Conservation (phyloP, 2,797 vertebrate genomes). For the Syndactyla subalaris region DNA sequence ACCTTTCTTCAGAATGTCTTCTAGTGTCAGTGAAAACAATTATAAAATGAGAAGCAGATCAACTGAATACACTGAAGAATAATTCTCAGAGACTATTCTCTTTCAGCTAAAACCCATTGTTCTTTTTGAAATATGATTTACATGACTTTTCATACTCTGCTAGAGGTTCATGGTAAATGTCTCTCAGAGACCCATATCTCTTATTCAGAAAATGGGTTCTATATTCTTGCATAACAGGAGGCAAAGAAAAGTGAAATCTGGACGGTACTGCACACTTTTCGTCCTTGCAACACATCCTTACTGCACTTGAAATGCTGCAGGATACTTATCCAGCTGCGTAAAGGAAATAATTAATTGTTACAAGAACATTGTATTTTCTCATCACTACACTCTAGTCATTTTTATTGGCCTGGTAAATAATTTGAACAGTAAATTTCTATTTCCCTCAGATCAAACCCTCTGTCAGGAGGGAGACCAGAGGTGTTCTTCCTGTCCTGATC, state of each 20-base stretch:
- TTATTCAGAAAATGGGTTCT: background rate
- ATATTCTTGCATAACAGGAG: background rate
- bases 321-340: background rate
- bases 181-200: background rate
- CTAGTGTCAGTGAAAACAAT: background rate
- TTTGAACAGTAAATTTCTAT: background rate
- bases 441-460: constrained; percentile 76
- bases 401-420: background rate
- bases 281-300: background rate
- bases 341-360: background rate
- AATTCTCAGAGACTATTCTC: background rate
- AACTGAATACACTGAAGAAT: background rate
- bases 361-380: background rate
- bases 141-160: background rate
- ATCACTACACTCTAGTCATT: background rate
- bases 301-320: background rate
- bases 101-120: background rate
- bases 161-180: background rate
- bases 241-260: background rate
- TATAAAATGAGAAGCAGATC: constrained; percentile 27
- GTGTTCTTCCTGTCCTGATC: constrained; percentile 82
- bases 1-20: background rate
- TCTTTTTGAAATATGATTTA: background rate
- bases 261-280: background rate
- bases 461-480: constrained; percentile 85